These are phyloP conservation scores for Tetramorium parvispinum DNA, from an alignment of 1,140 invertebrate genomes.

Conservation along the genomic window DNA sequence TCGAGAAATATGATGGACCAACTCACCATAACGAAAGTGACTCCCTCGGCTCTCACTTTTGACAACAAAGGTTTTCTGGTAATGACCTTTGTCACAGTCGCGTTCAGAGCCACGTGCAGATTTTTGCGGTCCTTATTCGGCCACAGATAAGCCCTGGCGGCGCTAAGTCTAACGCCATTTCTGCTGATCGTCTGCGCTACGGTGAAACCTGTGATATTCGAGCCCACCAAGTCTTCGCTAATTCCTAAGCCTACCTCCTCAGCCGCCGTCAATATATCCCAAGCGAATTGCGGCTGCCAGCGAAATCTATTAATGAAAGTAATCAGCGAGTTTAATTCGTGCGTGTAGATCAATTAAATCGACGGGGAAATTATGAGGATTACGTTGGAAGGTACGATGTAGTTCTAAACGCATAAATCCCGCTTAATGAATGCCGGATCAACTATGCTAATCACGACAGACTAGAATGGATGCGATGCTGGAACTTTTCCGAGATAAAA, in stretches of 20 bases:
- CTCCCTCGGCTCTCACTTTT: constrained; percentile 36
- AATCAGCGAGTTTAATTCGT: constrained; percentile 25
- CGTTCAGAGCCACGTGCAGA: constrained; percentile 89
- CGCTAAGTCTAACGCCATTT: constrained; percentile 89
- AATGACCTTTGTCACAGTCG: constrained; percentile 87
- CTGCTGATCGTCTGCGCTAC: constrained; percentile 86
- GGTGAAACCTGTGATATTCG: constrained; percentile 83
- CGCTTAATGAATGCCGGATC: not conserved
- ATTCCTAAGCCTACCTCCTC: constrained; percentile 86
- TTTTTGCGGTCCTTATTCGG: constrained; percentile 88
- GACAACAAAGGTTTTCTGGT: constrained; percentile 21
- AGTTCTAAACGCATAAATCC: not conserved
- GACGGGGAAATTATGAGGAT: not conserved
- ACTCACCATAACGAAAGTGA: constrained; percentile 15
- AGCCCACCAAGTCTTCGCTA: constrained; percentile 88
- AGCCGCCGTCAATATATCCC: constrained; percentile 88
- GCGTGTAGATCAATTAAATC: not conserved
- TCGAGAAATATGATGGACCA: not conserved
- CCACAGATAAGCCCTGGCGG: constrained; percentile 88
- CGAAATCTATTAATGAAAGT: constrained; percentile 82
- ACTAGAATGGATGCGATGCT: not conserved
- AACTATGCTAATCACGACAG: not conserved
- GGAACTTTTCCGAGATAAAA: not conserved
- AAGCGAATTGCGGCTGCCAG: constrained; percentile 85
- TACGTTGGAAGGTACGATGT: not conserved